Evolutionary conservation across 2,888 invertebrate species (phyloP).

Genomic region (Heliconius sara): DNA sequence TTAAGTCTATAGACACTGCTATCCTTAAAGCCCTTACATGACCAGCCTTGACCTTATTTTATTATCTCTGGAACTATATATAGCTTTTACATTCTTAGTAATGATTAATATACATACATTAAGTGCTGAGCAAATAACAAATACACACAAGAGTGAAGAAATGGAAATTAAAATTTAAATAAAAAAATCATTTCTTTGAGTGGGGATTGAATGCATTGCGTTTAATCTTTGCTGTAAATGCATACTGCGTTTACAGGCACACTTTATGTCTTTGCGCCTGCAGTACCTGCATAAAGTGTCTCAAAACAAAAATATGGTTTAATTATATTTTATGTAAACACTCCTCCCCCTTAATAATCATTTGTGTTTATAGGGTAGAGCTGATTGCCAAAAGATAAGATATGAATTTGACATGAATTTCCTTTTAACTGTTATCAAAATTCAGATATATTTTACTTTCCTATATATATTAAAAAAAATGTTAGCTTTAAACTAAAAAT

Average conservation of each 20-base stretch:
- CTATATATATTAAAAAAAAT: not conserved
- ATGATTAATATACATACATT: not conserved
- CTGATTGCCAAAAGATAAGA: slow-evolving; percentile 21
- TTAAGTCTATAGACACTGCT: not conserved
- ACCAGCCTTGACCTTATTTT: slow-evolving; percentile 9
- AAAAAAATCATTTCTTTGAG: too few species aligned
- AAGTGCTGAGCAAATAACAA: not conserved
- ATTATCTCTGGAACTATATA: not conserved
- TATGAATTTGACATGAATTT: slow-evolving; percentile 25
- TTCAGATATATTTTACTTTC: not conserved
- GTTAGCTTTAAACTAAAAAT: too few species aligned
- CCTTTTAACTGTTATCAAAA: slow-evolving; percentile 21
- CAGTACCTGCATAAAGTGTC: too few species aligned
- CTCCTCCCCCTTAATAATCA: too few species aligned
- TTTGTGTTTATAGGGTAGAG: not conserved
- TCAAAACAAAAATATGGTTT: too few species aligned
- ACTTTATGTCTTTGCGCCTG: too few species aligned
- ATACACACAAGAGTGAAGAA: too few species aligned
- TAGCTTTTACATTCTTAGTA: not conserved
- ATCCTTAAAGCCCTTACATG: slow-evolving; percentile 4
- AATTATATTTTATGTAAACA: too few species aligned
- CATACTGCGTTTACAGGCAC: too few species aligned
- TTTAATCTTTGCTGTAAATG: too few species aligned
- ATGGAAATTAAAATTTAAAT: too few species aligned
- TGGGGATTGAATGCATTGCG: too few species aligned